phyloP scores from a whole-genome alignment of 2,888 invertebrate species.

The Anthophora plumipes region DNA sequence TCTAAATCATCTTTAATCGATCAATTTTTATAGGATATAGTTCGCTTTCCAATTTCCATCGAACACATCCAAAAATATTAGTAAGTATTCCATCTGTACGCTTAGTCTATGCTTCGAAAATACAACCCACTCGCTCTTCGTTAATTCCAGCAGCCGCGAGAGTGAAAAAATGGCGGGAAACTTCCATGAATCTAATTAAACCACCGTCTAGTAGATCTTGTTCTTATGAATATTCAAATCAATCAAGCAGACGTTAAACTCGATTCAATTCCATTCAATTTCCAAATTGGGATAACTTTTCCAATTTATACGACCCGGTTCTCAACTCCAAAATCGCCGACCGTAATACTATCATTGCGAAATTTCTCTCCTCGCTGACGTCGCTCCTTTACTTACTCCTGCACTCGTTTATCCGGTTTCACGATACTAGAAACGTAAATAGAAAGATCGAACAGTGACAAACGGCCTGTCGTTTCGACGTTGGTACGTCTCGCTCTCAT shows the following conservation, averaged over 20 bases:
- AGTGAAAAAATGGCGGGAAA: background rate
- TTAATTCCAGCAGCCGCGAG: background rate
- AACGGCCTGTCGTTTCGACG: background rate
- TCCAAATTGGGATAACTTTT: constrained; percentile 12
- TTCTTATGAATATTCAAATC: constrained; percentile 44
- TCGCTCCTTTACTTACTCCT: background rate
- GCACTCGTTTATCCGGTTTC: background rate
- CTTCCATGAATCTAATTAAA: constrained; percentile 25
- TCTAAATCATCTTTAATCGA: background rate
- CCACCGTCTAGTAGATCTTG: constrained; percentile 5
- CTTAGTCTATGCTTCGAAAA: background rate
- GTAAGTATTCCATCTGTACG: background rate
- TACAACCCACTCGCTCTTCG: background rate
- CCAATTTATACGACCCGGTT: constrained; percentile 8
- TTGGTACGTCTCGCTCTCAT: background rate
- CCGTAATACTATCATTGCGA: background rate
- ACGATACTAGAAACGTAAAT: background rate
- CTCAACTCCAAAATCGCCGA: background rate
- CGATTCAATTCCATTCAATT: constrained; percentile 9
- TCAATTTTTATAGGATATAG: background rate
- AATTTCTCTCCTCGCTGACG: background rate
- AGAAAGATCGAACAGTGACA: background rate
- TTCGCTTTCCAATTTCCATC: background rate
- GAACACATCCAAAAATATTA: background rate
- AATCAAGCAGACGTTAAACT: constrained; percentile 13